These are phyloP conservation scores for Platycnemis pennipes DNA, from an alignment of 2,888 invertebrate species.

Conservation along the genomic window DNA sequence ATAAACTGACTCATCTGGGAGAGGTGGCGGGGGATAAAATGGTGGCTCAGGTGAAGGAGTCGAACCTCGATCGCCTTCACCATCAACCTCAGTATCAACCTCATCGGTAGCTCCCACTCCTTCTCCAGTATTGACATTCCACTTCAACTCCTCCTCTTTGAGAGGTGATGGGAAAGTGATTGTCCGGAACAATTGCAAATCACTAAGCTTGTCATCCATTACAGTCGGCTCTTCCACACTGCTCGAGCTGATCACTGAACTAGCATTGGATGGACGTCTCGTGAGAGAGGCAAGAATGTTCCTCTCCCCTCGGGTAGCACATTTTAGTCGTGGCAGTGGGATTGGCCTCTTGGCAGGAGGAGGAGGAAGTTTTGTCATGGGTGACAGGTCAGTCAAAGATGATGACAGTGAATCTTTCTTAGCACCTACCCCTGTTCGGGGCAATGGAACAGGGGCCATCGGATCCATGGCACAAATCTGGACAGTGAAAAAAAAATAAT, in stretches of 20 bases:
- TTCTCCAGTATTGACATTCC: not conserved
- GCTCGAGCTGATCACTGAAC: not conserved
- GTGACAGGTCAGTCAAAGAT: not conserved
- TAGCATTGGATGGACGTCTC: conserved; percentile 17
- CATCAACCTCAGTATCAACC: not conserved
- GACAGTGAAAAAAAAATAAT: not conserved
- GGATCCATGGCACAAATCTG: conserved; percentile 28
- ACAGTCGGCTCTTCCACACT: conserved; percentile 30
- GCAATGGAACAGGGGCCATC: conserved; percentile 45
- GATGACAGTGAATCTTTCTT: conserved; percentile 3
- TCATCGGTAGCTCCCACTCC: not conserved
- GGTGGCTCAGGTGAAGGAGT: conserved; percentile 48
- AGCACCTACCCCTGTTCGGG: conserved; percentile 16
- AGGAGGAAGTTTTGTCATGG: conserved; percentile 25
- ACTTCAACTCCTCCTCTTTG: conserved; percentile 26
- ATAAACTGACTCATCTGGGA: conserved; percentile 81
- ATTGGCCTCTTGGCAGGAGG: conserved; percentile 40
- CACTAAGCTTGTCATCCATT: not conserved
- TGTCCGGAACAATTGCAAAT: conserved; percentile 11
- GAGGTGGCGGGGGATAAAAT: conserved; percentile 81
- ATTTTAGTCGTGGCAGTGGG: conserved; percentile 33
- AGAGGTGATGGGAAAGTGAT: conserved; percentile 24
- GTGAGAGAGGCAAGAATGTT: conserved; percentile 41
- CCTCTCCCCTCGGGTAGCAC: conserved; percentile 34
- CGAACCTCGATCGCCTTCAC: not conserved